phyloP scores from a whole-genome alignment of 2,888 invertebrate genomes.

The Sarcophaga subvicina region DNA sequence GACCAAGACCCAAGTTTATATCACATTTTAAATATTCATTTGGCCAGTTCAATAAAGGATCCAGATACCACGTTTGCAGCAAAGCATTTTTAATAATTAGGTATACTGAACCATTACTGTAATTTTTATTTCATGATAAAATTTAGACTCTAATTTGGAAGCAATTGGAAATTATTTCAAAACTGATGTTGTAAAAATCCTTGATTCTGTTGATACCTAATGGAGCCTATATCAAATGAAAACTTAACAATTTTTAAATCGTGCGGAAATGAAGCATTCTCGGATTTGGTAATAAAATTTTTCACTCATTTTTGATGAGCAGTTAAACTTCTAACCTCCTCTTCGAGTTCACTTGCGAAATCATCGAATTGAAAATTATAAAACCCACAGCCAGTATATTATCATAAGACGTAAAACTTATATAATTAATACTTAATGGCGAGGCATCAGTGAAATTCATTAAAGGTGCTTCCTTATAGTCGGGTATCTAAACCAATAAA shows the following conservation, averaged over 20 bases:
- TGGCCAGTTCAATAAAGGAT: too few species aligned
- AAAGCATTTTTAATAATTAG: slow-evolving; percentile 74
- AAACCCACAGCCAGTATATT: slow-evolving; percentile 85
- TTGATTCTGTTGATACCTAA: slow-evolving; percentile 75
- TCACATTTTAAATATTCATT: slow-evolving; percentile 76
- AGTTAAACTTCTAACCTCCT: slow-evolving; percentile 78
- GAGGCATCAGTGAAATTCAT: slow-evolving; percentile 84
- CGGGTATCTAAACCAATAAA: slow-evolving; percentile 85
- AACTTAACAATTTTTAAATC: slow-evolving; percentile 74
- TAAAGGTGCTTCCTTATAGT: slow-evolving; percentile 84
- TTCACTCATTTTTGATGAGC: slow-evolving; percentile 83
- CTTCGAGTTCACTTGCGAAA: slow-evolving; percentile 75
- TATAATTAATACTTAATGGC: slow-evolving; percentile 85
- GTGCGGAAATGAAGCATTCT: slow-evolving; percentile 81
- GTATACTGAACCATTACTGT: slow-evolving; percentile 74
- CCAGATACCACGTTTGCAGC: slow-evolving; percentile 73
- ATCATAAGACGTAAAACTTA: slow-evolving; percentile 88
- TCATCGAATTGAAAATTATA: slow-evolving; percentile 84
- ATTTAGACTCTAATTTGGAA: slow-evolving; percentile 67
- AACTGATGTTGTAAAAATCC: slow-evolving; percentile 71
- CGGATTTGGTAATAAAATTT: slow-evolving; percentile 81
- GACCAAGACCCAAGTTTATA: slow-evolving; percentile 75
- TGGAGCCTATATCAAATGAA: slow-evolving; percentile 76
- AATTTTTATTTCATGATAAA: slow-evolving; percentile 71
- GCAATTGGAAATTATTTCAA: neutral